These are phyloP conservation scores for Formica exsecta DNA, from an alignment of 1,140 invertebrate species.

Conservation along the genomic window DNA sequence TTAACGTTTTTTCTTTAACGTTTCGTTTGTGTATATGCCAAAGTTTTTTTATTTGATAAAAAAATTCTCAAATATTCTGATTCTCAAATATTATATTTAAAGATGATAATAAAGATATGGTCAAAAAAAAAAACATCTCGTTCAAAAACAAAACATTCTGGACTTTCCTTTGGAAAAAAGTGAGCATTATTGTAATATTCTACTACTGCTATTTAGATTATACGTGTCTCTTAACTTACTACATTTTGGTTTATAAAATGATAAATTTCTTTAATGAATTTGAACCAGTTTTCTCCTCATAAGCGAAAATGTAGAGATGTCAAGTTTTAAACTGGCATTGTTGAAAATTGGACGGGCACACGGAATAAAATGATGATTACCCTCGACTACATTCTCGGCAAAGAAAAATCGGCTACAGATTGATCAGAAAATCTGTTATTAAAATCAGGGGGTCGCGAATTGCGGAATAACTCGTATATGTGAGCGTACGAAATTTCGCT, in stretches of 20 bases:
- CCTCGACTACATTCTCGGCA: neutral
- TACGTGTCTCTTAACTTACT: neutral
- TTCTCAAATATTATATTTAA: neutral
- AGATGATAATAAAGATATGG: neutral
- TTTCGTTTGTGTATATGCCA: neutral
- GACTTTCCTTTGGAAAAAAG: neutral
- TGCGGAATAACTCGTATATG: neutral
- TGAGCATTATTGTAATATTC: neutral
- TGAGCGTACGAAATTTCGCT: slow-evolving; percentile 38
- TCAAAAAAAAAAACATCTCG: neutral
- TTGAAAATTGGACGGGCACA: neutral
- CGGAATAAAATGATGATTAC: neutral
- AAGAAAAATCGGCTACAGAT: slow-evolving; percentile 19
- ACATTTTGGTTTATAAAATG: slow-evolving; percentile 2
- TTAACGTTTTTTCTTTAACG: slow-evolving; percentile 9
- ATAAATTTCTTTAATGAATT: neutral
- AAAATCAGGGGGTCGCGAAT: slow-evolving; percentile 31
- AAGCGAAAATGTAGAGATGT: neutral
- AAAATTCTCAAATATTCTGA: neutral
- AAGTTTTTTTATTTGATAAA: slow-evolving; percentile 15
- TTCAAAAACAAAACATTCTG: neutral
- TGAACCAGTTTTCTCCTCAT: neutral
- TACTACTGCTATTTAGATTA: neutral
- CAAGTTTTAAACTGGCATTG: neutral
- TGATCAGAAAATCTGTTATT: slow-evolving; percentile 35